Base-by-base conservation (phyloP, 2,113 vertebrate genomes). In the Syrmaticus mikado region DNA sequence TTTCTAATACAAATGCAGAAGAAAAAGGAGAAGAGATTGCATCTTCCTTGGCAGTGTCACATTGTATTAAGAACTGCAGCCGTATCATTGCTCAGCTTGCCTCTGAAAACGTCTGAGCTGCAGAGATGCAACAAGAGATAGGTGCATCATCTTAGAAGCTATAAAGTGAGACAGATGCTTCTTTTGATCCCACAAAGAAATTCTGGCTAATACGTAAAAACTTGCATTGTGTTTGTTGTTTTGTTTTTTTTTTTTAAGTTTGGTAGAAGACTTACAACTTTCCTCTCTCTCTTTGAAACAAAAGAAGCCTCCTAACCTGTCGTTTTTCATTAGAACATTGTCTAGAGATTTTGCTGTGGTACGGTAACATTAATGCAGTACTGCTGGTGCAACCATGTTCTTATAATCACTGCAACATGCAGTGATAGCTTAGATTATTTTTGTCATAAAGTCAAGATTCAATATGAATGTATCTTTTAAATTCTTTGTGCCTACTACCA, bases 21-120 rank as follows among this genome's bases (percentile, higher is more conserved):
- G 11, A 58, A 52, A 86, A 82, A 38, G 12, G 11, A 16, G 8
- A 32, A 48, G 15, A 79, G n/a, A 74, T 66, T 67, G 28, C 43
- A 61, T 48, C 38, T 88, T 82, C 58, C 48, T 90, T 85, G 92
- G 68, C 32, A 57, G 3, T 85, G 58, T 82, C 89, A 50, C 10
- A n/a, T 82, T 87, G 57, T 62, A 70, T 88, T 93, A 83, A 46
- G 64, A 77, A 76, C 32, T 61, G 53, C 24, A 52, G 19, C 40
- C 73, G 32, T 30, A 19, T 68, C 67, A 88, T 93, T 86, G 73
- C 77, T 89, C 36, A 57, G 60, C 68, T 80, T 77, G 48, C 21
- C 28, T 90, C 64, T 83, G 81, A 92, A 86, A 77, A 22, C 28
- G 32, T 89, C 60, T 57, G 55, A 91, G n/a, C 70, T 66, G 61